Evolutionary conservation across 2,113 vertebrate genomes (phyloP), one percentile per base, ranked within the genome.

Genomic region (Dromas ardeola): DNA sequence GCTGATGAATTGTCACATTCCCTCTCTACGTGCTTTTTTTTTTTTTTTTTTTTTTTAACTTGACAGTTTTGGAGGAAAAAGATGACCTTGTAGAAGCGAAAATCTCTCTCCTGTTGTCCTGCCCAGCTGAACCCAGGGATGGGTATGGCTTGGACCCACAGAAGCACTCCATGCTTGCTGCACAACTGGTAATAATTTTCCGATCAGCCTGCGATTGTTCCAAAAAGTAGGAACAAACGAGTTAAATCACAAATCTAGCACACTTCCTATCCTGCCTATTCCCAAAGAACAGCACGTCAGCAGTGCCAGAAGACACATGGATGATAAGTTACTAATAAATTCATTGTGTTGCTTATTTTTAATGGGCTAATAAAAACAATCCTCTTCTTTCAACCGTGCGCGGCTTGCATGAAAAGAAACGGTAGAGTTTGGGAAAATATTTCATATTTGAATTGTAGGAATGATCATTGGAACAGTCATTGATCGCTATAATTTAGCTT

Each of bases 251-350:
- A 91, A 73, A 90, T 47, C 91, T 62, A 80, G 18, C 0, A 8
- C 81, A 77, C 74, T 94, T 97, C 96, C 89, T 96, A 42, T 69
- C 89, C 94, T 90, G 81, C 62, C 67, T 94, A n/a, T 94, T 96
- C 91, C 84, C 84, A 40, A 91, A 73, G 74, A 97, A 93, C 16
- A 91, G 94, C 93, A 94, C 78, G 22, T 82, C 88, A 97, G 90
- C 66, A 90, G 66, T 83, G 71, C 93, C 93, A 96, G 59, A 95
- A 95, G 81, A 94, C 96, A 93, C 89, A 97, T 94, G 96, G 92
- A 85, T 69, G 78, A 93, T 88, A 96, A 95, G 86, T 62, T 63
- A 42, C 94, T 95, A 95, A 97, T 96, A 96, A 96, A 91, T 97
- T 88, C 95, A 97, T 97, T 78, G 50, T 96, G 94, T 85, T 66